Conservation (phyloP, 2,113 vertebrate species). For the Aegithalos caudatus region DNA sequence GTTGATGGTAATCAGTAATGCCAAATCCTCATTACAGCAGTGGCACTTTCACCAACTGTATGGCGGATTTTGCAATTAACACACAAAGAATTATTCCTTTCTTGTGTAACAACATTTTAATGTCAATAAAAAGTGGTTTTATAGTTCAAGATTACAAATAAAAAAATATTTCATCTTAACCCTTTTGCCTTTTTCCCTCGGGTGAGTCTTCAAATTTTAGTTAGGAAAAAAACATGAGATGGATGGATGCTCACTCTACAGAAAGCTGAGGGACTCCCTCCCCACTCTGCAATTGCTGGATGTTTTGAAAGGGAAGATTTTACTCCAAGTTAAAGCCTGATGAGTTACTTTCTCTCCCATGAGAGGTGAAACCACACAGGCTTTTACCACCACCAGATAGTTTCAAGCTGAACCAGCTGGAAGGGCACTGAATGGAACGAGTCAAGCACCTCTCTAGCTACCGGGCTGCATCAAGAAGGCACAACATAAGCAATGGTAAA, state of each 20-base stretch:
- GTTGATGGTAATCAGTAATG: background rate
- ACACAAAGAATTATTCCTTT: slow-evolving; percentile 18
- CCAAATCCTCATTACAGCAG: background rate
- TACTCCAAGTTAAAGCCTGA: background rate
- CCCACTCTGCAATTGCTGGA: background rate
- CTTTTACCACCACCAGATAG: background rate
- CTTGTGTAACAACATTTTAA: slow-evolving; percentile 26
- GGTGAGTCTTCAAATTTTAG: background rate
- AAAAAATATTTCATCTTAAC: slow-evolving; percentile 33
- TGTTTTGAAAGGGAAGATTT: background rate
- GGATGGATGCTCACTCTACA: background rate
- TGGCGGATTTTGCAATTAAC: background rate
- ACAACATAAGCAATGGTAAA: slow-evolving; percentile 69
- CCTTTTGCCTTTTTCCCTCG: background rate
- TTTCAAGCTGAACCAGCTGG: background rate
- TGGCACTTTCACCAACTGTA: background rate
- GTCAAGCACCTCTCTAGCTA: background rate
- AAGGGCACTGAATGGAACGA: background rate
- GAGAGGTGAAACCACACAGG: background rate
- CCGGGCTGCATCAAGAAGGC: slow-evolving; percentile 40
- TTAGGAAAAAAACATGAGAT: background rate
- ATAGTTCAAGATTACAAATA: slow-evolving; percentile 30
- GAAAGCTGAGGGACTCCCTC: background rate
- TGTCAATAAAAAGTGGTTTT: slow-evolving; percentile 31
- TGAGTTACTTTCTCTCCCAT: background rate